These are phyloP conservation scores for Arremon aurantiirostris DNA, from an alignment of 2,797 vertebrate species.

Conservation along the genomic window DNA sequence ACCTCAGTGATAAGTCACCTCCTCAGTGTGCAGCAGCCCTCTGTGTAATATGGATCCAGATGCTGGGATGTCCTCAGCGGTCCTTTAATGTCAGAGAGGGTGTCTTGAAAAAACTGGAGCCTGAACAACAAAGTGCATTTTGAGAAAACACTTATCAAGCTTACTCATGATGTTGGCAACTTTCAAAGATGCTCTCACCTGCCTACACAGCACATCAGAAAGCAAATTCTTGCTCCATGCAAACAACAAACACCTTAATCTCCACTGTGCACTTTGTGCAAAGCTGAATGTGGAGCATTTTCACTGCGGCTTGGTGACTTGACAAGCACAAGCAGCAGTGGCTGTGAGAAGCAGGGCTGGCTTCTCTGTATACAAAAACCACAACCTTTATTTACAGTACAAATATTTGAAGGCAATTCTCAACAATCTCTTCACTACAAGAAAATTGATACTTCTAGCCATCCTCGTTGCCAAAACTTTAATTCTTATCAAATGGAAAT, in stretches of 20 bases:
- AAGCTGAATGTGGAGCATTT: slow-evolving; percentile 16
- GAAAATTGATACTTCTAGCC: slow-evolving; percentile 31
- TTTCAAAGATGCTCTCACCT: background rate
- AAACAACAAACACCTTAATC: background rate
- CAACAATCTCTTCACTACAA: slow-evolving; percentile 15
- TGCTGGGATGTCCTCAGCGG: background rate
- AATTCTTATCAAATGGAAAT: slow-evolving; percentile 67
- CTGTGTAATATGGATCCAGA: fast-evolving
- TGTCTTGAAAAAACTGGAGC: background rate
- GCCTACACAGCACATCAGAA: background rate
- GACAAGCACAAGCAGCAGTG: slow-evolving; percentile 28
- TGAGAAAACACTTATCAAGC: background rate
- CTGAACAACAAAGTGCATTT: background rate
- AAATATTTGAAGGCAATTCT: slow-evolving; percentile 56
- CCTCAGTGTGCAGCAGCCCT: background rate
- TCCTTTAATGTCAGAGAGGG: background rate
- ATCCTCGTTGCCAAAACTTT: slow-evolving; percentile 39
- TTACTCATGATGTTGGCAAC: background rate
- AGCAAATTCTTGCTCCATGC: background rate
- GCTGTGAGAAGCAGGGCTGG: background rate
- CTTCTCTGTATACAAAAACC: background rate
- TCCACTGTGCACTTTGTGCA: background rate
- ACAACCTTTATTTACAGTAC: slow-evolving; percentile 15
- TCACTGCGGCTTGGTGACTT: background rate
- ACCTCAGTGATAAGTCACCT: background rate